These are phyloP conservation scores for Haliclona indistincta DNA, from an alignment of 37 sponge, comb jelly and placozoan species.

Conservation along the genomic window DNA sequence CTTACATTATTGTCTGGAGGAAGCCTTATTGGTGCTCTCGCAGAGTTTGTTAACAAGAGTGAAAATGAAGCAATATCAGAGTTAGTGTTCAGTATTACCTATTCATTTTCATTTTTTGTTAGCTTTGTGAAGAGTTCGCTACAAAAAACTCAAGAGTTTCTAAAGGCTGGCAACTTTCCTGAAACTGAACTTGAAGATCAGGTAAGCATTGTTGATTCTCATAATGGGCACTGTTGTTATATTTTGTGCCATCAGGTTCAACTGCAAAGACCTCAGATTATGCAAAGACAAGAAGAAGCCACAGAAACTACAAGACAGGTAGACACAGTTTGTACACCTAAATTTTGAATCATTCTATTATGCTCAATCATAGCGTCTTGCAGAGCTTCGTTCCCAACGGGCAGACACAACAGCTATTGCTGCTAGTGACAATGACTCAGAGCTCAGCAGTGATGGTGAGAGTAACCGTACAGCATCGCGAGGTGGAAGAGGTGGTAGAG, in stretches of 20 bases:
- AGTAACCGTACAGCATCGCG: conserved; percentile 1
- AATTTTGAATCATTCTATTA: background rate
- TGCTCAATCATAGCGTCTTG: background rate
- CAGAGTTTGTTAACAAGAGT: conserved; percentile 81
- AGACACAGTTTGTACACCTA: background rate
- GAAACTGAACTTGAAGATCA: conserved; percentile 31
- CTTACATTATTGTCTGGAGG: conserved; percentile 71
- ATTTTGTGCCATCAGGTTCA: background rate
- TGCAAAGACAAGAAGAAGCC: conserved; percentile 30
- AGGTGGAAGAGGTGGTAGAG: conserved; percentile 9
- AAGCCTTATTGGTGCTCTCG: conserved; percentile 66
- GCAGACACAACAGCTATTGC: background rate
- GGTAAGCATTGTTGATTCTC: conserved; percentile 5
- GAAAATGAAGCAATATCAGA: conserved; percentile 80
- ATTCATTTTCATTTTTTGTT: background rate
- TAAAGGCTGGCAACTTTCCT: conserved; percentile 24
- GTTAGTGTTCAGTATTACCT: conserved; percentile 33
- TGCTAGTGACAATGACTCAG: background rate
- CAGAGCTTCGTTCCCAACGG: background rate
- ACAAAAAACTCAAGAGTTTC: conserved; percentile 33
- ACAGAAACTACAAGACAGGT: conserved; percentile 7
- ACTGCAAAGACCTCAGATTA: conserved; percentile 10
- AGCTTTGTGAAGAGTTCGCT: conserved; percentile 69
- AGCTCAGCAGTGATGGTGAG: background rate
- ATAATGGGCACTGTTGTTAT: background rate